These are phyloP conservation scores for Pseudomyrmex pallidus DNA, from an alignment of 1,140 invertebrate genomes.

Conservation along the genomic window DNA sequence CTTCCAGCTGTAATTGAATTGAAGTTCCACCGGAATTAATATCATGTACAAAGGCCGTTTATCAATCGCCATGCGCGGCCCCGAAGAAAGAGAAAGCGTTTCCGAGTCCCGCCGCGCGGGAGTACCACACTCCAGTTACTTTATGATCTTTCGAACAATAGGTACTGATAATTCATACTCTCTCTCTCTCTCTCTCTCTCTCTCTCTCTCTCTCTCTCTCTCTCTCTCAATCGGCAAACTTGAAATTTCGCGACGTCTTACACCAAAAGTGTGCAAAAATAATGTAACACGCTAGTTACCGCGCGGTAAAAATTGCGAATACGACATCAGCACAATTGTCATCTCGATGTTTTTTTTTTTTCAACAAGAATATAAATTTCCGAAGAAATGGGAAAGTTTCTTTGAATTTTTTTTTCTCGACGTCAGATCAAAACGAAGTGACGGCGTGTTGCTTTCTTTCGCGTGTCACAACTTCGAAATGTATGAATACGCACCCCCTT, in stretches of 20 bases:
- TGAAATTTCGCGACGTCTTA: conserved; percentile 58
- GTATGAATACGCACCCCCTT: too few species aligned
- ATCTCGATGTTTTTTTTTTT: too few species aligned
- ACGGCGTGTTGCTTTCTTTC: not conserved
- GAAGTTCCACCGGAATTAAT: conserved; percentile 32
- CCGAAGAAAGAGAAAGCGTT: conserved; percentile 55
- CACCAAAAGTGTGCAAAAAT: not conserved
- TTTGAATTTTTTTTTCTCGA: not conserved
- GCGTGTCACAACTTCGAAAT: too few species aligned
- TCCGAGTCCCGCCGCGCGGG: conserved; percentile 35
- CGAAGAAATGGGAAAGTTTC: too few species aligned
- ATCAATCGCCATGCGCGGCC: conserved; percentile 45
- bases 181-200: too few species aligned
- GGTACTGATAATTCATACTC: conserved; percentile 81
- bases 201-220: too few species aligned
- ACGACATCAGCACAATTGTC: not conserved
- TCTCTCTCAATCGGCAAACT: conserved; percentile 36
- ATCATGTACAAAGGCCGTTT: conserved; percentile 37
- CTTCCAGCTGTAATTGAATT: conserved; percentile 29
- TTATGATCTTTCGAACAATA: conserved; percentile 80
- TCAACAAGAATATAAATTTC: too few species aligned
- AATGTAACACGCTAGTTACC: conserved; percentile 13
- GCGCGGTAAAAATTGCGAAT: not conserved
- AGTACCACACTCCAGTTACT: conserved; percentile 71
- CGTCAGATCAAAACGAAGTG: not conserved